Evolutionary conservation across 1,140 invertebrate species (phyloP), one percentile per base, ranked within the genome.

Genomic region (Ceratitis capitata): DNA sequence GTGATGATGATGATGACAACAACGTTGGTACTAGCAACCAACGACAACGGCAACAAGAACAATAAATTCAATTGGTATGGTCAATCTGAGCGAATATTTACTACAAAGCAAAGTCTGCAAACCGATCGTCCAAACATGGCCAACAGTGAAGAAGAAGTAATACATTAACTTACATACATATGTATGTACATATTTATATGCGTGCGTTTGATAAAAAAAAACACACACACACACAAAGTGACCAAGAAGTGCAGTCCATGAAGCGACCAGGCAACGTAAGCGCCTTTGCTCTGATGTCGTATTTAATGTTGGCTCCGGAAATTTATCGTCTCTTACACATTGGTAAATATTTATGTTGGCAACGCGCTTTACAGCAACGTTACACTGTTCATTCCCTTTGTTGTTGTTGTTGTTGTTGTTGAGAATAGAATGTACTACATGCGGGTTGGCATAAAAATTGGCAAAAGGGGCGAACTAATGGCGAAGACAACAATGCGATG

Each of bases 331-430:
- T 53, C 19, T 83, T 83, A 53, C 49, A 78, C 39, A 32, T 78
- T 78, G 69, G 82, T 45, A 53, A 83, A 83, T 83, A 83, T 83
- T 83, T 83, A 83, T 83, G 82, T 83, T 83, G 82, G 82, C 82
- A 83, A 83, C 23, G 82, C 26, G 49, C 14, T 45, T 78, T 78
- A 45, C 39, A 45, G 32, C 69, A 39, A 39, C 69, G 19, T 19
- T 45, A 45, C 45, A 35, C 19, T 10, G 7, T n/a, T n/a, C n/a
- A n/a, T n/a, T n/a, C n/a, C n/a, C n/a, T n/a, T n/a, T n/a, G n/a
- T n/a, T n/a, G n/a, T n/a, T n/a, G 82, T 51, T 51, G 14, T 53
- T n/a, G n/a, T 53, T 83, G 82, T 49, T 83, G 82, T 53, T 83
- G 42, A 26, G 7, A 51, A 83, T n/a, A 49, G n/a, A 83, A 83